phyloP scores from a whole-genome alignment of 2,113 vertebrate species.

The Balaeniceps rex region DNA sequence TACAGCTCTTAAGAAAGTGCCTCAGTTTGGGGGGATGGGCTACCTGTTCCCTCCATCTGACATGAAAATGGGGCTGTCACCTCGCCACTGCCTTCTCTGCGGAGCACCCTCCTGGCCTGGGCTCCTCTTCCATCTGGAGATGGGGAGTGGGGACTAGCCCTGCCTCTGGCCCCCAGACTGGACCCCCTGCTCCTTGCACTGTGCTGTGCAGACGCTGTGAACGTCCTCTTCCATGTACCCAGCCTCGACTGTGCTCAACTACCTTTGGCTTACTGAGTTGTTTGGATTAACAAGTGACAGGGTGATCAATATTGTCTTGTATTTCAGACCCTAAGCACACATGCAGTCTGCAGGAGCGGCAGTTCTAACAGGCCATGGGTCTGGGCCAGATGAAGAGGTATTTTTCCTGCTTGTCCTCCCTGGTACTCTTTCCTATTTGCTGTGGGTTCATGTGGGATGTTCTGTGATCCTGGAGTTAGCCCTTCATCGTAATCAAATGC shows the following conservation, averaged over 20 bases:
- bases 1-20: not conserved
- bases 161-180: rapidly evolving
- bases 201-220: not conserved
- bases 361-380: rapidly evolving
- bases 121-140: not conserved
- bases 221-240: rapidly evolving
- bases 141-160: not conserved
- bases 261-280: rapidly evolving
- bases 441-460: not conserved
- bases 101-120: not conserved
- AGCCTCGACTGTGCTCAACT: not conserved
- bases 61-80: not conserved
- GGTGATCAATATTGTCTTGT: not conserved
- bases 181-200: not conserved
- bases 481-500: not conserved
- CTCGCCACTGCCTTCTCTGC: rapidly evolving
- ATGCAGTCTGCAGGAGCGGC: not conserved
- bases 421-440: not conserved
- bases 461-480: not conserved
- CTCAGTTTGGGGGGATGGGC: not conserved
- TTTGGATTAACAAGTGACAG: not conserved
- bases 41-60: not conserved
- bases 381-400: not conserved
- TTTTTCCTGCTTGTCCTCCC: not conserved
- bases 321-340: not conserved